Percentiles rank a stretch among this genome's conserved stretches.
Conservation (phyloP, 1,140 invertebrate genomes). For the Lasioglossum albipes region DNA sequence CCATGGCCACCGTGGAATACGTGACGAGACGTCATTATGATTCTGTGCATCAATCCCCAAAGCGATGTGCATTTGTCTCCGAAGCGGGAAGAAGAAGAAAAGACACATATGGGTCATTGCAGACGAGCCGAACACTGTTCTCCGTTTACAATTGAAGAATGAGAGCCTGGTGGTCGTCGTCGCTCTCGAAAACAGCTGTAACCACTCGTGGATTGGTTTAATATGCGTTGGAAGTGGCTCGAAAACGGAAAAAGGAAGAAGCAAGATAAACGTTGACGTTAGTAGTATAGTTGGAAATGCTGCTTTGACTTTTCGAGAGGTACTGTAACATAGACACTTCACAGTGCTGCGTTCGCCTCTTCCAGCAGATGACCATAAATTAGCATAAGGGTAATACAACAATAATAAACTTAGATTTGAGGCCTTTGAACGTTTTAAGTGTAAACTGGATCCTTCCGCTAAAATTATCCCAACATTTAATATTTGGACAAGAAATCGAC, state of each 20-base stretch:
- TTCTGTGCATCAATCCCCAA: constrained; percentile 44
- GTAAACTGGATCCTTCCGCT: too few relatives aligned
- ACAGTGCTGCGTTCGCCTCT: background rate
- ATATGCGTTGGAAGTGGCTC: constrained; percentile 31
- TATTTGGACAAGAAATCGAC: too few relatives aligned
- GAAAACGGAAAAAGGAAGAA: constrained; percentile 26
- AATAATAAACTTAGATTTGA: too few relatives aligned
- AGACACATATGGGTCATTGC: constrained; percentile 1
- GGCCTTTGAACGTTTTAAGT: too few relatives aligned
- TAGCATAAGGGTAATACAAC: too few relatives aligned
- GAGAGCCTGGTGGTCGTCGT: background rate
- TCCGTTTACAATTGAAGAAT: constrained; percentile 44
- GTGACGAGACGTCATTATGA: constrained; percentile 34
- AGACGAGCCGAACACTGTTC: background rate
- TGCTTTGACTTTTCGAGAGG: constrained; percentile 5
- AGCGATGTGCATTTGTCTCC: constrained; percentile 51
- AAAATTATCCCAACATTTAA: too few relatives aligned
- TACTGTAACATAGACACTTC: constrained; percentile 23
- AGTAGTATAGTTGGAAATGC: constrained; percentile 31
- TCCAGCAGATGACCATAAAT: background rate
- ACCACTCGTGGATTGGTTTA: constrained; percentile 26
- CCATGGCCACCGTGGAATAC: constrained; percentile 28
- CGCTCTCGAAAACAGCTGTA: constrained; percentile 45
- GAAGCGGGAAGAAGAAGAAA: constrained; percentile 44
- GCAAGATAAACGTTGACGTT: constrained; percentile 19